These are phyloP conservation scores for Mycetomoellerius zeteki DNA, from an alignment of 1,140 invertebrate genomes.

Conservation along the genomic window DNA sequence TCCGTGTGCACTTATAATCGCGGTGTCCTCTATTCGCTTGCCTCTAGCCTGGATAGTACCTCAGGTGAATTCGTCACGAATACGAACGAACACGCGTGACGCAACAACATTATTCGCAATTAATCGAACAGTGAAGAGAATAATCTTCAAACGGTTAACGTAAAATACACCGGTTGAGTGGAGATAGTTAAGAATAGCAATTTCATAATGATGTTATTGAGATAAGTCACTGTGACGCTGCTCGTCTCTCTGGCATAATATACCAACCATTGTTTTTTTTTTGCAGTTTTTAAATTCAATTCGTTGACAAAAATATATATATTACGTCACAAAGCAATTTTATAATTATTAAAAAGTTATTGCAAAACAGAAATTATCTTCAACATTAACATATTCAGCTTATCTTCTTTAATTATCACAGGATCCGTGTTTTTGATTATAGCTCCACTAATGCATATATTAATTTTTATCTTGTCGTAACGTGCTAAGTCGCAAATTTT, in stretches of 20 bases:
- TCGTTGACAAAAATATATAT: neutral
- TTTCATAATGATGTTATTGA: constrained; percentile 6
- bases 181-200: constrained; percentile 4
- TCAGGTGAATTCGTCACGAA: neutral
- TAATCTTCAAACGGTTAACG: neutral
- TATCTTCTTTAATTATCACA: neutral
- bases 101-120: neutral
- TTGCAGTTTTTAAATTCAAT: neutral
- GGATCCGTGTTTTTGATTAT: too few species aligned
- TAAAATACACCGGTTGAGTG: neutral
- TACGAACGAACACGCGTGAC: neutral
- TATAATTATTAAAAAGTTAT: neutral
- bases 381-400: neutral
- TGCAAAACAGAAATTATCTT: neutral
- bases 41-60: neutral
- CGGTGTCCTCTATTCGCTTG: constrained; percentile 27
- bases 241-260: neutral
- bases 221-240: neutral
- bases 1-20: constrained; percentile 25
- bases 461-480: neutral
- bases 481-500: constrained; percentile 25
- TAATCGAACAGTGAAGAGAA: constrained; percentile 18
- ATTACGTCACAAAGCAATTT: neutral
- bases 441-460: neutral
- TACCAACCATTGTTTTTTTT: neutral